Conservation (phyloP, 2,888 invertebrate genomes). For the Clanis bilineata region DNA sequence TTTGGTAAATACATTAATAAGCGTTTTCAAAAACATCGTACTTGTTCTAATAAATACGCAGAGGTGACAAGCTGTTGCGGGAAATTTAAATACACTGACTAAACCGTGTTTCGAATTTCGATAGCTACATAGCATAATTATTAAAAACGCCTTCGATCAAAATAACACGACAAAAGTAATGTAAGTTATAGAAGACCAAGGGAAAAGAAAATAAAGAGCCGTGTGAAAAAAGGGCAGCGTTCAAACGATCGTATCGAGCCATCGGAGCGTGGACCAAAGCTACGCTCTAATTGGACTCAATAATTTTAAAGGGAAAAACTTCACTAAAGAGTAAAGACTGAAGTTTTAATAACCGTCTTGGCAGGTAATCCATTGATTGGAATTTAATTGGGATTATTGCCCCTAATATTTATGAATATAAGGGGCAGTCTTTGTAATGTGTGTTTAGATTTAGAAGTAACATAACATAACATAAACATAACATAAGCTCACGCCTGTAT, state of each 20-base stretch:
- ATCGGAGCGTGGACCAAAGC: constrained; percentile 49
- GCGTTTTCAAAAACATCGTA: too few species aligned
- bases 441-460: too few species aligned
- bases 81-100: background rate
- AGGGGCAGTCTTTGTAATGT: too few species aligned
- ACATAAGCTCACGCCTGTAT: too few species aligned
- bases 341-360: background rate
- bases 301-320: constrained; percentile 37
- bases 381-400: background rate
- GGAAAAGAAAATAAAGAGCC: constrained; percentile 49
- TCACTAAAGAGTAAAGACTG: background rate
- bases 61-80: background rate
- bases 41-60: background rate
- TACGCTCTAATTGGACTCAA: constrained; percentile 51
- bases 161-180: background rate
- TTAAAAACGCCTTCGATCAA: background rate
- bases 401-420: background rate
- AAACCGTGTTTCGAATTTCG: background rate
- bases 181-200: constrained; percentile 25
- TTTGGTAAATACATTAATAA: background rate
- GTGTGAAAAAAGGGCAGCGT: constrained; percentile 61
- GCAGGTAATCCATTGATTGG: constrained; percentile 10
- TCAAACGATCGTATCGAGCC: constrained; percentile 50
- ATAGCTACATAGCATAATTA: background rate
- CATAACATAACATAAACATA: too few species aligned